Conservation (phyloP, 2,113 vertebrate genomes). For the Orientallactaga bullata region DNA sequence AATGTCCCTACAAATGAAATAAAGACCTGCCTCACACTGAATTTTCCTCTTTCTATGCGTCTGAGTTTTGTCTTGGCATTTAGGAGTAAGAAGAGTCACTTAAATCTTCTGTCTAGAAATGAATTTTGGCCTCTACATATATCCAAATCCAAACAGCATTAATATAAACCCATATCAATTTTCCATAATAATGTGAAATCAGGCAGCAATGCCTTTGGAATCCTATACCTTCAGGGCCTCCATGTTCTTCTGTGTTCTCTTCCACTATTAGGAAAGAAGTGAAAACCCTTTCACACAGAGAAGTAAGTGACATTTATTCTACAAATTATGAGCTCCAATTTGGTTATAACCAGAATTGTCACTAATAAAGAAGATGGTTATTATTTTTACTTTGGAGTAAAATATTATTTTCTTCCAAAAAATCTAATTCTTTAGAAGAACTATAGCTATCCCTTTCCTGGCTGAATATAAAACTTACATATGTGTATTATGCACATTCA, state of each 20-base stretch:
- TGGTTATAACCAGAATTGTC: background rate
- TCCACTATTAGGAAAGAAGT: background rate
- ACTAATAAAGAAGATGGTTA: background rate
- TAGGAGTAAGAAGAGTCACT: background rate
- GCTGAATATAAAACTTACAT: background rate
- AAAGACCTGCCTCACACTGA: background rate
- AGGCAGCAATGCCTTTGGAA: background rate
- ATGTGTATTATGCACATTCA: background rate
- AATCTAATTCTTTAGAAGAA: background rate
- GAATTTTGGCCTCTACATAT: background rate
- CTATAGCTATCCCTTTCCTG: background rate
- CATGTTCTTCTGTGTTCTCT: background rate
- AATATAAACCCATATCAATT: background rate
- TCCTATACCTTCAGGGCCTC: background rate
- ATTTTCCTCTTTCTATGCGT: background rate
- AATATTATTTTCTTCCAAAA: background rate
- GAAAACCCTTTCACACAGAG: background rate
- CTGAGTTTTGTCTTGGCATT: background rate
- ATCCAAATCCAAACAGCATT: constrained; percentile 6
- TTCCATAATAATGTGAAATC: background rate
- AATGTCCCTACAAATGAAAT: background rate
- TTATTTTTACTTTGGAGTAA: background rate
- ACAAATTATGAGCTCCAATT: background rate
- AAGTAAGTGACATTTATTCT: background rate
- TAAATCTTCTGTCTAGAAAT: background rate